Conservation (phyloP, 2,888 invertebrate species). For the Lycaena phlaeas region DNA sequence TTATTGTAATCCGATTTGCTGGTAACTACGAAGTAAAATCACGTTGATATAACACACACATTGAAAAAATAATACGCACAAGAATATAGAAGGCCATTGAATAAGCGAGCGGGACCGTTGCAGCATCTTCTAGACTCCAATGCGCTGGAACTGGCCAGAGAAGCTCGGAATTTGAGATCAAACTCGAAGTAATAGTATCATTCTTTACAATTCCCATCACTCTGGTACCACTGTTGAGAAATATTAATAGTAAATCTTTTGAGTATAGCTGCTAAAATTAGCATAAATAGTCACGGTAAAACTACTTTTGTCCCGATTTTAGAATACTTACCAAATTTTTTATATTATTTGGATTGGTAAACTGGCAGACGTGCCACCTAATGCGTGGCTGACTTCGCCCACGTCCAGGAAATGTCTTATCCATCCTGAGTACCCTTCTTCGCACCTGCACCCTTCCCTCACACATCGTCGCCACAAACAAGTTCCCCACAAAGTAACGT, state of each 20-base stretch:
- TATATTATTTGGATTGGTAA: too few relatives aligned
- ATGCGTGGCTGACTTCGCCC: too few relatives aligned
- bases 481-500: too few relatives aligned
- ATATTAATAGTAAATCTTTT: background rate
- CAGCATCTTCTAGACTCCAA: constrained; percentile 81
- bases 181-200: constrained; percentile 69
- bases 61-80: constrained; percentile 20
- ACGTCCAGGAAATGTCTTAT: too few relatives aligned
- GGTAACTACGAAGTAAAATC: background rate
- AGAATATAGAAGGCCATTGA: constrained; percentile 56
- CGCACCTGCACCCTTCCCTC: too few relatives aligned
- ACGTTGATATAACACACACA: background rate
- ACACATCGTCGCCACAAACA: too few relatives aligned
- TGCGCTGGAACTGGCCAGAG: constrained; percentile 78
- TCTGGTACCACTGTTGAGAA: constrained; percentile 48
- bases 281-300: too few relatives aligned
- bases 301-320: too few relatives aligned
- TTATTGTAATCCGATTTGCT: background rate
- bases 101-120: constrained; percentile 83
- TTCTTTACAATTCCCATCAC: constrained; percentile 76
- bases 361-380: too few relatives aligned
- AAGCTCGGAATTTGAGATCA: constrained; percentile 62
- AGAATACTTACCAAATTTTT: too few relatives aligned
- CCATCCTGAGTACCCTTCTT: too few relatives aligned
- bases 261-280: too few relatives aligned